These are phyloP conservation scores for Cirrhinus mrigala DNA, from an alignment of 2,797 vertebrate genomes.

Conservation along the genomic window DNA sequence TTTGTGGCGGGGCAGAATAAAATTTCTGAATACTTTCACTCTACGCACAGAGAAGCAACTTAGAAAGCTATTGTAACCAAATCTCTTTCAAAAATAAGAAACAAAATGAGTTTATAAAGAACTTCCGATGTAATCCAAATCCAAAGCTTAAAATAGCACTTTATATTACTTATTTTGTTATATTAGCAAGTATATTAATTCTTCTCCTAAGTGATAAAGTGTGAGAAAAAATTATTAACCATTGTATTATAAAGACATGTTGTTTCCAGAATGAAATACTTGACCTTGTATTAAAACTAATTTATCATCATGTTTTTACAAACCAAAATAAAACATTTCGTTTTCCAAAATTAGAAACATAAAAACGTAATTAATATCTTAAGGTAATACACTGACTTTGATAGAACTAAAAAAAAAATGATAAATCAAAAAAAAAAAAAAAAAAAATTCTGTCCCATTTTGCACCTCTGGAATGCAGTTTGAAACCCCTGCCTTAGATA, in stretches of 20 bases:
- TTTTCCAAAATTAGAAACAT: background rate
- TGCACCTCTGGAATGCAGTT: background rate
- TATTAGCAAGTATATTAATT: background rate
- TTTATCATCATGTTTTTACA: background rate
- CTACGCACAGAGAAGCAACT: conserved; percentile 59
- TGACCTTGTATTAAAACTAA: background rate
- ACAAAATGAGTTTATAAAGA: conserved; percentile 21
- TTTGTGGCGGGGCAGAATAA: conserved; percentile 70
- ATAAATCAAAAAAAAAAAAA: background rate
- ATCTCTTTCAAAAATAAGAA: conserved; percentile 26
- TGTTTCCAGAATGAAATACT: background rate
- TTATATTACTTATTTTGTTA: background rate
- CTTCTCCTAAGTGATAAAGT: background rate
- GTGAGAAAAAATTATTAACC: background rate
- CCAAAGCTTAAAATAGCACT: background rate
- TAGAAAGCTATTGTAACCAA: conserved; percentile 14
- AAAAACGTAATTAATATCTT: background rate
- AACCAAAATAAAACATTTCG: background rate
- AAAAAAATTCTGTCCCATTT: background rate
- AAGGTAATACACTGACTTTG: background rate
- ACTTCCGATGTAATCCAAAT: background rate
- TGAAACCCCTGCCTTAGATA: too few relatives aligned
- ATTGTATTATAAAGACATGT: background rate
- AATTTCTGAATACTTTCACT: conserved; percentile 62
- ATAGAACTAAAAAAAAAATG: background rate